A percentile compares a stretch with the other conserved stretches of the same genome.
These are phyloP conservation scores for Acrobasis consociella DNA, from an alignment of 2,888 invertebrate species.

Conservation along the genomic window DNA sequence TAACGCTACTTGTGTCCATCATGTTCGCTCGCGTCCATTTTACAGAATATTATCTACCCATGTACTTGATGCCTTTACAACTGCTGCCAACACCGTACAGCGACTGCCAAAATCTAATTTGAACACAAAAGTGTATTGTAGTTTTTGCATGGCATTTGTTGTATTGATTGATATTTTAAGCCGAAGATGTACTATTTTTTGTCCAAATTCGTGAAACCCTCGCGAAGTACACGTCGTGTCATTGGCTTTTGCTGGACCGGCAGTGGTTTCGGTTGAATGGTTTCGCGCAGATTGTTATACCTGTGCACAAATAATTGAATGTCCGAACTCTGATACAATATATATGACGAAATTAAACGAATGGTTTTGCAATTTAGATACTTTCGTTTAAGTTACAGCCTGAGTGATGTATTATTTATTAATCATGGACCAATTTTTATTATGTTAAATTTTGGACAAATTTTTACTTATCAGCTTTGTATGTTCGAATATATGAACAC, in stretches of 20 bases:
- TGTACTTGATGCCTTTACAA: conserved; percentile 25
- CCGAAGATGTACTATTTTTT: conserved; percentile 33
- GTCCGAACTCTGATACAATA: conserved; percentile 1
- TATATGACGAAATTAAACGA: conserved; percentile 2
- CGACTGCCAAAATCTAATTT: conserved; percentile 29
- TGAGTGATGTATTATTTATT: neutral
- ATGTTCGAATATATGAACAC: no score
- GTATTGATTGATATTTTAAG: conserved; percentile 36
- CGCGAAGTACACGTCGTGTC: conserved; percentile 27
- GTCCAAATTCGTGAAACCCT: conserved; percentile 31
- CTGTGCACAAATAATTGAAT: conserved; percentile 3
- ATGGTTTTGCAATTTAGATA: neutral
- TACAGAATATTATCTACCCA: neutral
- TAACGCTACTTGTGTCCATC: conserved; percentile 9
- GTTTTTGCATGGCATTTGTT: conserved; percentile 37
- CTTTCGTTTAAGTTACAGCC: neutral
- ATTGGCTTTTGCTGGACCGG: conserved; percentile 29
- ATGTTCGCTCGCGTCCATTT: neutral
- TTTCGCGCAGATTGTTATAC: conserved; percentile 7
- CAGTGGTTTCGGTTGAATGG: conserved; percentile 26
- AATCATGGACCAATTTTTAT: no score
- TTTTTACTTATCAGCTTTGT: no score
- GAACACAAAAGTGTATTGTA: conserved; percentile 29
- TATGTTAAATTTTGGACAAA: no score
- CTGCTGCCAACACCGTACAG: conserved; percentile 22